Evolutionary conservation across 2,797 vertebrate species (phyloP).

Genomic region (Myotis planiceps): DNA sequence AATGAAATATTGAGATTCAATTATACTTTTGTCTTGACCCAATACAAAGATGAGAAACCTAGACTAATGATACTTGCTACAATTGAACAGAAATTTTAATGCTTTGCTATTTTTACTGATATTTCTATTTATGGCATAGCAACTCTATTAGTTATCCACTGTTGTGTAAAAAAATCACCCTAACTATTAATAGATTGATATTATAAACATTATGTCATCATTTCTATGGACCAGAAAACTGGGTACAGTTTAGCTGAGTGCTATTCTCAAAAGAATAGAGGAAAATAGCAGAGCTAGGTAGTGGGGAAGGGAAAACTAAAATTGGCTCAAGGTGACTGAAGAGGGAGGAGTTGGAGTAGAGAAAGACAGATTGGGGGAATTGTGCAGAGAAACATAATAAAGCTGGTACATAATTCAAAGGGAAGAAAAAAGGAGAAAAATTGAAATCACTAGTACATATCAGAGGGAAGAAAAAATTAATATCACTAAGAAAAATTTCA

Average conservation of each 20-base stretch:
- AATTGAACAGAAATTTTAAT: background rate
- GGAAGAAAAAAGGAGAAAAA: background rate
- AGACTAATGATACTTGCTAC: background rate
- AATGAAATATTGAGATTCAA: background rate
- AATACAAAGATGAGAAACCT: background rate
- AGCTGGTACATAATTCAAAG: background rate
- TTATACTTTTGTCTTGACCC: background rate
- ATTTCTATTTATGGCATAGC: background rate
- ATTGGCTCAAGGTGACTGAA: background rate
- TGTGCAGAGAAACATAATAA: background rate
- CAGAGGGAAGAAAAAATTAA: background rate
- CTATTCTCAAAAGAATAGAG: background rate
- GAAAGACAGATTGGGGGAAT: background rate
- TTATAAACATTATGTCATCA: background rate
- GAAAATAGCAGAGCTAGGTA: background rate
- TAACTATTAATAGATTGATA: background rate
- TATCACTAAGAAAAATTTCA: background rate
- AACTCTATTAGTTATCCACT: background rate
- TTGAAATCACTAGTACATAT: background rate
- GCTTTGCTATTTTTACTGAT: background rate
- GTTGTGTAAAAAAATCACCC: background rate
- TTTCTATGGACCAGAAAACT: background rate
- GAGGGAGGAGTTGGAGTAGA: background rate
- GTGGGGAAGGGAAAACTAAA: background rate
- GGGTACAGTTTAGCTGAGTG: background rate